Evolutionary conservation across 2,888 invertebrate genomes (phyloP).

Genomic region (Formica aserva): DNA sequence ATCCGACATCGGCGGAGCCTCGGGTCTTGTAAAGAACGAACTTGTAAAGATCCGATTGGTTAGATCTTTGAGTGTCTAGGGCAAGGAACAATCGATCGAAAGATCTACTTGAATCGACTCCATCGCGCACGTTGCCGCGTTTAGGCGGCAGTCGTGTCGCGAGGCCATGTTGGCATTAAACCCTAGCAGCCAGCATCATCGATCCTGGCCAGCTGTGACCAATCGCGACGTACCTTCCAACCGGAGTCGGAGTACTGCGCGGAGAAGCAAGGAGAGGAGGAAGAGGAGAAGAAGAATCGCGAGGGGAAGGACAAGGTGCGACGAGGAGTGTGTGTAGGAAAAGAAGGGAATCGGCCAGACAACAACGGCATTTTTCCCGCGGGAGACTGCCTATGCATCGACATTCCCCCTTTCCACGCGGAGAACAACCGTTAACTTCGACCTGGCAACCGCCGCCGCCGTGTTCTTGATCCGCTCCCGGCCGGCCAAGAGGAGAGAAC

Average conservation of each 20-base stretch:
- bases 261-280: slow-evolving; percentile 38
- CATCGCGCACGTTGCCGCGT: slow-evolving; percentile 12
- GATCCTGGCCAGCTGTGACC: slow-evolving; percentile 81
- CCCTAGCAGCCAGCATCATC: slow-evolving; percentile 74
- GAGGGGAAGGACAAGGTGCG: slow-evolving; percentile 21
- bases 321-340: slow-evolving; percentile 7
- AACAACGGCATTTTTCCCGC: slow-evolving; percentile 56
- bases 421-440: slow-evolving; percentile 81
- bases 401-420: slow-evolving; percentile 52
- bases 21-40: background rate
- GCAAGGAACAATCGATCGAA: slow-evolving; percentile 8
- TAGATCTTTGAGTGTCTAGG: background rate
- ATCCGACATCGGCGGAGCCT: background rate
- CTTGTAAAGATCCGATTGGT: background rate
- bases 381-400: slow-evolving; percentile 44
- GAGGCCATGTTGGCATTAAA: slow-evolving; percentile 70
- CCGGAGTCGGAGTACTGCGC: slow-evolving; percentile 43
- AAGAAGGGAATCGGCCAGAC: slow-evolving; percentile 54
- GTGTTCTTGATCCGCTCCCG: slow-evolving; percentile 51
- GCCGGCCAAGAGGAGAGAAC: slow-evolving; percentile 46
- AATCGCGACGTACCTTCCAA: slow-evolving; percentile 72
- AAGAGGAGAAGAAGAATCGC: slow-evolving; percentile 28
- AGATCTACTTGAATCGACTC: background rate
- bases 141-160: slow-evolving; percentile 35
- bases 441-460: slow-evolving; percentile 79